These are phyloP conservation scores for Nomada hirtipes DNA, from an alignment of 2,888 invertebrate genomes.

Conservation along the genomic window DNA sequence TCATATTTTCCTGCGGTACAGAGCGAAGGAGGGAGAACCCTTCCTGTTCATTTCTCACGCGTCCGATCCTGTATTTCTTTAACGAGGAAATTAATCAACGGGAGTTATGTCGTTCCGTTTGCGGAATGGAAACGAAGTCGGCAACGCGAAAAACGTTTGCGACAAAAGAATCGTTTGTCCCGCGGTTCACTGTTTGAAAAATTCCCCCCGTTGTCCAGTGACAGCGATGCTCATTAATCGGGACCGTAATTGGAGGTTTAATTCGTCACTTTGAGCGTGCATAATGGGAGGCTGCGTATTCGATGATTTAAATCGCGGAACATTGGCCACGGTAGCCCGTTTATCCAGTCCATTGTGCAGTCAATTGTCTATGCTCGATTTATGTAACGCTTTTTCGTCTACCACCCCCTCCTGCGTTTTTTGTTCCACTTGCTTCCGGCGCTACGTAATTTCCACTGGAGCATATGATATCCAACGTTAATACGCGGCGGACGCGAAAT, in stretches of 20 bases:
- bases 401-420: too few relatives aligned
- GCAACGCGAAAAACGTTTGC: background rate
- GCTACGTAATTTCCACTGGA: background rate
- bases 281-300: conserved; percentile 36
- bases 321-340: conserved; percentile 27
- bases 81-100: conserved; percentile 33
- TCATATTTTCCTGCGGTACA: too few relatives aligned
- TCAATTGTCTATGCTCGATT: conserved; percentile 27
- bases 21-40: background rate
- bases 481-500: background rate
- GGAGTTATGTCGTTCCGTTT: conserved; percentile 8
- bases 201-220: conserved; percentile 23
- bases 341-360: conserved; percentile 25
- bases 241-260: conserved; percentile 46
- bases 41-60: background rate
- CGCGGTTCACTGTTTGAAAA: conserved; percentile 39
- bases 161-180: conserved; percentile 8
- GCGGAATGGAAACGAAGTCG: background rate
- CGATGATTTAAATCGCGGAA: conserved; percentile 37
- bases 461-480: background rate
- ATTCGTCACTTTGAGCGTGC: conserved; percentile 49
- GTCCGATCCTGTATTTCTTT: conserved; percentile 13
- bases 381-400: conserved; percentile 9
- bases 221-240: conserved; percentile 47
- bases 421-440: background rate